A percentile compares a stretch with the other conserved stretches of the same genome.
Evolutionary conservation across 2,888 invertebrate species (phyloP).

Genomic region (Ellobium chinense): DNA sequence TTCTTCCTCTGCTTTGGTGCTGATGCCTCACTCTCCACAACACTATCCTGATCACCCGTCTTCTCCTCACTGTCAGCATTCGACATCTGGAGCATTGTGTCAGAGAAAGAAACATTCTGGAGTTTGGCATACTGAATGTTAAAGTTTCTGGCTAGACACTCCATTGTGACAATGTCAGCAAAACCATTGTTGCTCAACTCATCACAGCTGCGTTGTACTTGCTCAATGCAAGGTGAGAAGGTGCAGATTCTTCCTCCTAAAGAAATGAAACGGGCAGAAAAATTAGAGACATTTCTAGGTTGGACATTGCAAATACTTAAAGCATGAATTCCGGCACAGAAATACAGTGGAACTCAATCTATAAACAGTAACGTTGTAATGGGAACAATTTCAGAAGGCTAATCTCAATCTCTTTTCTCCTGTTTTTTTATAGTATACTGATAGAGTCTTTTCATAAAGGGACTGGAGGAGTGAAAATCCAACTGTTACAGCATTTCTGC

Average conservation of each 20-base stretch:
- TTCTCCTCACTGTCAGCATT: background rate
- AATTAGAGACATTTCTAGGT: background rate
- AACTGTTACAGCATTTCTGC: no score
- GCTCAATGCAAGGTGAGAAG: conserved; percentile 99
- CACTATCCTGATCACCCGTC: conserved; percentile 25
- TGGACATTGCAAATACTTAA: no score
- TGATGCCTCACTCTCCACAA: background rate
- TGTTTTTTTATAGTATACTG: no score
- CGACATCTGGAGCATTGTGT: background rate
- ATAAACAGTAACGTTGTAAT: no score
- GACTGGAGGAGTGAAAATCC: no score
- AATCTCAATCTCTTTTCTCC: no score
- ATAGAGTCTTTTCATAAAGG: no score
- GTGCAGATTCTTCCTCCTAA: conserved; percentile 96
- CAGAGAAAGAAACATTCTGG: conserved; percentile 62
- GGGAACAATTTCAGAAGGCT: no score
- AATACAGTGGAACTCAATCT: no score
- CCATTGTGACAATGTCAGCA: conserved; percentile 90
- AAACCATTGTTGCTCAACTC: conserved; percentile 88
- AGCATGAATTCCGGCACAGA: no score
- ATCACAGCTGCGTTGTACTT: conserved; percentile 93
- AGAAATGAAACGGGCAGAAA: no score
- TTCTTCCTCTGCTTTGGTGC: background rate
- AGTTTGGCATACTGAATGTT: conserved; percentile 71
- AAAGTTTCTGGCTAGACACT: conserved; percentile 82